Evolutionary conservation across 1,140 invertebrate species (phyloP).

Genomic region (Lepidurus apus): DNA sequence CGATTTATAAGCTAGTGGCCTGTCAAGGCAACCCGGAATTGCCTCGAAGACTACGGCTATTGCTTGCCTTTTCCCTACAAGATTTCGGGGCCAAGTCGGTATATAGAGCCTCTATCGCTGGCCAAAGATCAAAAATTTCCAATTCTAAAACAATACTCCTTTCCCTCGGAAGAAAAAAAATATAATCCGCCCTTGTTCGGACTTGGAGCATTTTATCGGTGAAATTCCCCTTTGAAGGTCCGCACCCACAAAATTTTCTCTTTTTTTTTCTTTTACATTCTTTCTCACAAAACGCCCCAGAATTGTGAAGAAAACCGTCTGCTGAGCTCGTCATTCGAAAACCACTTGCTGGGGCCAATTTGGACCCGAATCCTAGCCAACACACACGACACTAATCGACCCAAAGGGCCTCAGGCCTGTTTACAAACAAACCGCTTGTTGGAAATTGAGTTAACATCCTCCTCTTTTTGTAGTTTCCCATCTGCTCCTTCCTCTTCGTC

Average conservation of each 20-base stretch:
- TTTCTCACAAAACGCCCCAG: not conserved
- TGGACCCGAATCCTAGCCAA: not conserved
- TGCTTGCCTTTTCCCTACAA: not conserved
- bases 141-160: conserved; percentile 6
- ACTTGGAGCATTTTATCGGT: too few species aligned
- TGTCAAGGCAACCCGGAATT: conserved; percentile 14
- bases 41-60: not conserved
- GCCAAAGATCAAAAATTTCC: not conserved
- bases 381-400: too few species aligned
- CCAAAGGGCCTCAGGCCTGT: too few species aligned
- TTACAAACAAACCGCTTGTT: too few species aligned
- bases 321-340: not conserved
- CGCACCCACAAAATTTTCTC: not conserved
- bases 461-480: not conserved
- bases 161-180: not conserved
- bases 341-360: not conserved
- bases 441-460: not conserved
- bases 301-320: not conserved
- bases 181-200: too few species aligned
- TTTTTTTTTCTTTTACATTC: not conserved
- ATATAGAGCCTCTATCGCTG: not conserved
- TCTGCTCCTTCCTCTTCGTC: conserved; percentile 19
- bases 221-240: too few species aligned
- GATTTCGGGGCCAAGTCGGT: not conserved
- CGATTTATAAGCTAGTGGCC: conserved; percentile 18